Evolutionary conservation across 2,113 vertebrate species (phyloP).

Genomic region (Cygnus buccinator): DNA sequence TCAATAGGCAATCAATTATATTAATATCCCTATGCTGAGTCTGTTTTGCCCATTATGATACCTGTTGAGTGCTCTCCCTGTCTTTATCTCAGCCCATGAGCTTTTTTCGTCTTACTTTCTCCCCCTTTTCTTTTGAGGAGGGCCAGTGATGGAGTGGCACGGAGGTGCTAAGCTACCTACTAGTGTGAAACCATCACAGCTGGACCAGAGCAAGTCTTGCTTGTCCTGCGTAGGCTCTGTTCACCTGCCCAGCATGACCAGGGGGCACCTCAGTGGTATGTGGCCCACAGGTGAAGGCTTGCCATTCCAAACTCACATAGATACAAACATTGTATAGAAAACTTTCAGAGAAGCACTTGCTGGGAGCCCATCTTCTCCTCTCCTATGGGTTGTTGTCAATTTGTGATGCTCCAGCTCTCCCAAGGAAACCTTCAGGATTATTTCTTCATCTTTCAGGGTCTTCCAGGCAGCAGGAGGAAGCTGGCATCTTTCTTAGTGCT

Average conservation of each 20-base stretch:
- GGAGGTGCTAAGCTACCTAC: too few species aligned
- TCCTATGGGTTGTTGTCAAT: neutral
- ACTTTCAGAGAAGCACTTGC: neutral
- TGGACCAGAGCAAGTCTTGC: neutral
- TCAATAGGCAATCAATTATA: too few species aligned
- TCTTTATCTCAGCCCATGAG: too few species aligned
- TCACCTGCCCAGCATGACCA: accelerated
- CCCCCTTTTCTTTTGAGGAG: too few species aligned
- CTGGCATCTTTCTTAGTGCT: neutral
- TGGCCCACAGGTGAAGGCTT: neutral
- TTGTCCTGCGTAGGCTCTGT: accelerated
- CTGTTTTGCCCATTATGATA: too few species aligned
- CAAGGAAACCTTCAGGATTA: neutral
- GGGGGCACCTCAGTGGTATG: accelerated
- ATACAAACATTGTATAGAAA: neutral
- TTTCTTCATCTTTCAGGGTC: neutral
- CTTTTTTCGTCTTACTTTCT: too few species aligned
- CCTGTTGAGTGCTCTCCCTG: too few species aligned
- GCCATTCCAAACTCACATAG: accelerated
- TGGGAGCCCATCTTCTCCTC: neutral
- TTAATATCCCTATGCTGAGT: too few species aligned
- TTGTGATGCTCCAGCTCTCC: neutral
- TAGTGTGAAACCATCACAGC: too few species aligned
- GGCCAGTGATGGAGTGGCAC: too few species aligned
- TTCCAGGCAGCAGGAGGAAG: neutral